Conservation (phyloP, 1,140 invertebrate species). For the Trypoxylus dichotomus region DNA sequence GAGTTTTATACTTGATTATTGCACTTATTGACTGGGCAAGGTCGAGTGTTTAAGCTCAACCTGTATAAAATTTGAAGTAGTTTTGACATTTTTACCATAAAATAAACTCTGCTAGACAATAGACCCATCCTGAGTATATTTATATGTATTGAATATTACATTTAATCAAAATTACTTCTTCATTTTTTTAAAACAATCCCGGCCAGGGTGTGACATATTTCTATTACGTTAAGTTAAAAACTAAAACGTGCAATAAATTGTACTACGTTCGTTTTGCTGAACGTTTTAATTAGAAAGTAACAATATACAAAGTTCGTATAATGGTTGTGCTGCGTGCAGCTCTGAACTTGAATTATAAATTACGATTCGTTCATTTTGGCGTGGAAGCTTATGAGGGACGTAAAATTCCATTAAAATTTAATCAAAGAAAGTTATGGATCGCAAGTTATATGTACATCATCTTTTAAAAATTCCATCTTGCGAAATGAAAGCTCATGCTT, state of each 20-base stretch:
- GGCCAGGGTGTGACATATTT: too few species aligned
- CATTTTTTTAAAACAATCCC: too few species aligned
- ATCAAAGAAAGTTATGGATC: not conserved
- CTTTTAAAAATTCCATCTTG: not conserved
- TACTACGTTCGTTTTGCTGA: not conserved
- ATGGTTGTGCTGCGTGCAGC: not conserved
- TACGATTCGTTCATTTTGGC: not conserved
- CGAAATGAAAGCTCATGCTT: not conserved
- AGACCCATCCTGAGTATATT: too few species aligned
- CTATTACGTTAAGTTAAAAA: not conserved
- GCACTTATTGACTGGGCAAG: too few species aligned
- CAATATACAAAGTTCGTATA: conserved; percentile 3
- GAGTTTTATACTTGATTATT: too few species aligned
- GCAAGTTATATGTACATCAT: not conserved
- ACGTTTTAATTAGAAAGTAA: not conserved
- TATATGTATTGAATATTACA: too few species aligned
- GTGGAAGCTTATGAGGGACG: not conserved
- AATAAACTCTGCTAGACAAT: too few species aligned
- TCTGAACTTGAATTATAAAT: not conserved
- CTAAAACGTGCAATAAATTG: not conserved
- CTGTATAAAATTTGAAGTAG: too few species aligned
- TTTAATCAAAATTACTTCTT: too few species aligned
- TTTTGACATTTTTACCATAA: too few species aligned
- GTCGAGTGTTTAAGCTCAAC: too few species aligned
- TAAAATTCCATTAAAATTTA: conserved; percentile 4